Percentiles rank a stretch among this genome's conserved stretches.
These are phyloP conservation scores for Octodon degus DNA, from an alignment of 2,113 vertebrate genomes.

Conservation along the genomic window DNA sequence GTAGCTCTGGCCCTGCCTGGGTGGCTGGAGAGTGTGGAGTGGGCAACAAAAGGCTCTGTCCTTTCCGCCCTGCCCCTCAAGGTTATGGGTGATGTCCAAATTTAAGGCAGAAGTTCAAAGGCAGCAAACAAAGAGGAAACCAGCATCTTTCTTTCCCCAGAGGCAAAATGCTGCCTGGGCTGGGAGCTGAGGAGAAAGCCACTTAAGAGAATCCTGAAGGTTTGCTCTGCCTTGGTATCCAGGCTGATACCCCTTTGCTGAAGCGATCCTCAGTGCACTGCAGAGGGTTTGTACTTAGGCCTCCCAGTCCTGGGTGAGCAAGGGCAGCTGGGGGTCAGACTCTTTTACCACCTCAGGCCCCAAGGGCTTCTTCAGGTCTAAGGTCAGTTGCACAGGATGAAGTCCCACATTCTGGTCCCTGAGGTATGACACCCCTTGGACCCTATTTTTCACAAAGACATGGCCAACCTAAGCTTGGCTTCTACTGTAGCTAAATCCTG, in stretches of 20 bases:
- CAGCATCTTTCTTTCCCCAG: slow-evolving; percentile 78
- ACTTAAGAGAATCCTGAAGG: not conserved
- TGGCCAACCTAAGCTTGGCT: slow-evolving; percentile 24
- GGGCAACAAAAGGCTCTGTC: slow-evolving; percentile 85
- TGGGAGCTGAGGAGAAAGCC: slow-evolving; percentile 10
- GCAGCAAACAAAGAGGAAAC: slow-evolving; percentile 86
- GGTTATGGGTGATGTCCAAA: slow-evolving; percentile 90
- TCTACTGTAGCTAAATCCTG: slow-evolving; percentile 26
- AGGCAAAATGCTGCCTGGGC: not conserved
- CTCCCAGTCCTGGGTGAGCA: not conserved
- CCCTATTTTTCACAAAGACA: not conserved
- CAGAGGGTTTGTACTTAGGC: not conserved
- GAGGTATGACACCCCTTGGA: not conserved
- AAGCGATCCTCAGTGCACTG: not conserved
- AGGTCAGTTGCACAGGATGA: not conserved
- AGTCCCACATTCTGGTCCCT: not conserved
- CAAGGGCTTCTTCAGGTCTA: slow-evolving; percentile 26
- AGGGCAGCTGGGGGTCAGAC: slow-evolving; percentile 30
- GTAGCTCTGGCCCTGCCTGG: slow-evolving; percentile 68
- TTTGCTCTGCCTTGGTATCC: not conserved
- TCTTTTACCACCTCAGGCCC: not conserved
- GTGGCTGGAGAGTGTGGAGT: slow-evolving; percentile 72
- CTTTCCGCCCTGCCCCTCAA: slow-evolving; percentile 87
- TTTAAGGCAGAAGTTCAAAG: slow-evolving; percentile 91
- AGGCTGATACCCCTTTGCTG: not conserved